phyloP scores from a whole-genome alignment of 2,797 vertebrate species.

The Phoeniculus purpureus region DNA sequence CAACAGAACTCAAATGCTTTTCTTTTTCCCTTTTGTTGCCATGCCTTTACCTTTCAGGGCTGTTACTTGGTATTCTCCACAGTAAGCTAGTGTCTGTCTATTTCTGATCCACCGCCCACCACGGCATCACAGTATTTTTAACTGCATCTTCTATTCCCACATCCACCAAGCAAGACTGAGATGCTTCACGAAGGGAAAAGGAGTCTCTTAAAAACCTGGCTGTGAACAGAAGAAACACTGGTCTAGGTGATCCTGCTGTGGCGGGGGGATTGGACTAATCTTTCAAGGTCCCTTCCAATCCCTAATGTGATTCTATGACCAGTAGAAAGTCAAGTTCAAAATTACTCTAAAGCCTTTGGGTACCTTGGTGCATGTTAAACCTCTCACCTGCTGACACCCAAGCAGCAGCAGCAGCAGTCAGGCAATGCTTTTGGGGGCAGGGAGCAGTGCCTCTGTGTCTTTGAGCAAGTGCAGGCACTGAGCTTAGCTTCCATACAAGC shows the following conservation, averaged over 20 bases:
- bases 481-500: neutral
- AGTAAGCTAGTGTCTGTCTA: slow-evolving; percentile 63
- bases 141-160: slow-evolving; percentile 41
- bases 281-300: too few relatives aligned
- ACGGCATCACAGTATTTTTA: slow-evolving; percentile 57
- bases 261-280: too few relatives aligned
- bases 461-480: neutral
- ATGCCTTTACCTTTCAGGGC: slow-evolving; percentile 39
- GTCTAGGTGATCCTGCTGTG: too few relatives aligned
- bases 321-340: neutral
- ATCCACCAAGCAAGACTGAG: slow-evolving; percentile 11
- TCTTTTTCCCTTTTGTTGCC: slow-evolving; percentile 36
- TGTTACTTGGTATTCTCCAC: slow-evolving; percentile 38
- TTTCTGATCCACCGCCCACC: slow-evolving; percentile 67
- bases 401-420: neutral
- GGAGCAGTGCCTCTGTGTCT: neutral
- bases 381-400: neutral
- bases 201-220: slow-evolving; percentile 12
- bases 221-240: neutral
- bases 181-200: neutral
- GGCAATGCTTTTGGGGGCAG: neutral
- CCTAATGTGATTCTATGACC: neutral
- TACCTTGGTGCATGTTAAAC: rapidly evolving
- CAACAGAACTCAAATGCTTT: neutral
- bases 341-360: neutral